These are phyloP conservation scores for Platyrinchus mystaceus DNA, from an alignment of 2,797 vertebrate species.

Conservation along the genomic window DNA sequence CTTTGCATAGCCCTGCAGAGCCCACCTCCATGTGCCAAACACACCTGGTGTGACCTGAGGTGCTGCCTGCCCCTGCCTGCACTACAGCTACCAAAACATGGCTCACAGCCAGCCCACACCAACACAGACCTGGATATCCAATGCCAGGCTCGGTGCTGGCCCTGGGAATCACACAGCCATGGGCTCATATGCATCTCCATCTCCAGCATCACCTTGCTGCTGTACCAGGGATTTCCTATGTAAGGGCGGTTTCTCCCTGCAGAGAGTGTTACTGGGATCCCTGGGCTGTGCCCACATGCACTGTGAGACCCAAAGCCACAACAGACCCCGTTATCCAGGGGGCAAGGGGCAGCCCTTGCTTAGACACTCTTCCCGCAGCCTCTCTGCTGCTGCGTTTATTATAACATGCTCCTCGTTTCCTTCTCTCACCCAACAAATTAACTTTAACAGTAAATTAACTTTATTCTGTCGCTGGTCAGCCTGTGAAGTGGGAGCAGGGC, in stretches of 20 bases:
- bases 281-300: neutral
- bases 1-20: neutral
- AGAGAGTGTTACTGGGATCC: fast-evolving
- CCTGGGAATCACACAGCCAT: fast-evolving
- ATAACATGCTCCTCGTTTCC: neutral
- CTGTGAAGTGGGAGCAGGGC: neutral
- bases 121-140: fast-evolving
- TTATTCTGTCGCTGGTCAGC: neutral
- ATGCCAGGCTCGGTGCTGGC: fast-evolving
- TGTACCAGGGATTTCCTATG: fast-evolving
- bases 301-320: neutral
- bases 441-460: conserved; percentile 48
- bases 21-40: neutral
- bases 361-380: neutral
- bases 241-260: neutral
- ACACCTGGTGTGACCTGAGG: fast-evolving
- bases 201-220: fast-evolving
- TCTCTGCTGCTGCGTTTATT: neutral
- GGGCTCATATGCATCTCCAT: neutral
- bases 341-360: neutral
- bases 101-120: neutral
- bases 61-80: neutral
- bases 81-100: fast-evolving
- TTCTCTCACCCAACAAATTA: conserved; percentile 38
- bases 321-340: fast-evolving